Evolutionary conservation across 2,797 vertebrate species (phyloP).

Genomic region (Sandelia bainsii): DNA sequence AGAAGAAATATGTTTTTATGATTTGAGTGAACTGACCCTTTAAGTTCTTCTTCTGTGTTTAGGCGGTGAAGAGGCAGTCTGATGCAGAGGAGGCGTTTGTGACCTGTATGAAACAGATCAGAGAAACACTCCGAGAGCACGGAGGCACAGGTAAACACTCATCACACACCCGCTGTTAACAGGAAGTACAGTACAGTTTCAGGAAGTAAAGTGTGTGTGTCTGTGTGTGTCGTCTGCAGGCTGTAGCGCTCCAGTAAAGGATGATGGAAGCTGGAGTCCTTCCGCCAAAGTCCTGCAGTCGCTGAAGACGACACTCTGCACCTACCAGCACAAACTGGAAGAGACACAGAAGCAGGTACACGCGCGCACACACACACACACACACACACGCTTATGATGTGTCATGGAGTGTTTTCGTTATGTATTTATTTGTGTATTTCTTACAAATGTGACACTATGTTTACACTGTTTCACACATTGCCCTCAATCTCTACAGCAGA

Average conservation of each 20-base stretch:
- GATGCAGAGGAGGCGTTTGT: constrained; percentile 18
- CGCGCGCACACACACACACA: too few relatives aligned
- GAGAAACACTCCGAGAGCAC: constrained; percentile 38
- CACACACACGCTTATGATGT: too few relatives aligned
- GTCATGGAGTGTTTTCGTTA: too few relatives aligned
- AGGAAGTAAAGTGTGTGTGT: neutral
- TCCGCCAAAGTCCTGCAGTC: constrained; percentile 45
- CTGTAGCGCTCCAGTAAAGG: constrained; percentile 30
- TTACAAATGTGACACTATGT: too few relatives aligned
- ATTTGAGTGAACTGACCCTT: neutral
- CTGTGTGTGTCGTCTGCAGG: constrained; percentile 27
- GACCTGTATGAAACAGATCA: constrained; percentile 22
- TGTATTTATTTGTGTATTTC: too few relatives aligned
- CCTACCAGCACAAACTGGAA: constrained; percentile 47
- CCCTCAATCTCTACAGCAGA: too few relatives aligned
- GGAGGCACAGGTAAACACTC: constrained; percentile 13
- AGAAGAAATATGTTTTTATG: neutral
- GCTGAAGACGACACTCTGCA: constrained; percentile 44
- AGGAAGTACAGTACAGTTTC: too few relatives aligned
- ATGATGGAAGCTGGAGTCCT: constrained; percentile 51
- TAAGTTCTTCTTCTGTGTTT: constrained; percentile 5
- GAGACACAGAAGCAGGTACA: constrained; percentile 49
- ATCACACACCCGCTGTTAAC: neutral
- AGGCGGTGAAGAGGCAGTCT: constrained; percentile 23
- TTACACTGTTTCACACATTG: too few relatives aligned